Base-by-base conservation (phyloP, 2,113 vertebrate genomes). In the Columbina picui region DNA sequence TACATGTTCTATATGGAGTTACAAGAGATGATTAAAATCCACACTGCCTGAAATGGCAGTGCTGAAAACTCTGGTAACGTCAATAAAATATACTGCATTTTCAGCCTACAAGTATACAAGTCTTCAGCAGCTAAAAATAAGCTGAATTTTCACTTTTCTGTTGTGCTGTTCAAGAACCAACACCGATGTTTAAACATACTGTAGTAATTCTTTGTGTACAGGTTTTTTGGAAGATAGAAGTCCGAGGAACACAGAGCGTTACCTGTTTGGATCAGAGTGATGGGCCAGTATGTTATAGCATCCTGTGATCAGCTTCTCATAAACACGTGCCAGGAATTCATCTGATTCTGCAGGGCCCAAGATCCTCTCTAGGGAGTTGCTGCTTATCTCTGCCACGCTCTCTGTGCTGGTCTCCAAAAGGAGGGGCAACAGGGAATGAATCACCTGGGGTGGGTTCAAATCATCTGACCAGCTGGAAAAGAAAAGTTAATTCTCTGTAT, bases 241-340 rank as follows among this genome's bases (percentile, higher is more conserved):
- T 17, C 17, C 25, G 14, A 80, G 56, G 19, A 23, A 34, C 27
- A 5, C 7, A 45, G 52, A 8, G 10, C 1, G 0, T 75, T 82
- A 99, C 99, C 99, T 99, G 93, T 98, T 98, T 19, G 99, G 99
- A 89, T 99, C 99, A 1, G 99, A 98, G 75, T 99, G 99, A 96
- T 98, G 98, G 56, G 99, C 99, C 91, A 99, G 98, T 60, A 99
- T 99, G 96, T 99, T 99, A 94, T 99, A 99, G 97, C 99, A 99
- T 6, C 99, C 99, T 0, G 98, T 99, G 96, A 99, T 98, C 87
- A 99, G 82, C 39, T 99, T 99, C 97, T 99, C 99, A 30, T 99
- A 99, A 76, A 99, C 98, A 15, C 98, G 99, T 10, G 99, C 99
- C 56, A 99, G 97, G 97, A 99, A 99, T 84, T 99, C 99, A 22